A percentile compares a stretch with the other conserved stretches of the same genome.
phyloP scores from a whole-genome alignment of 2,797 vertebrate genomes.

The Falco novaeseelandiae region DNA sequence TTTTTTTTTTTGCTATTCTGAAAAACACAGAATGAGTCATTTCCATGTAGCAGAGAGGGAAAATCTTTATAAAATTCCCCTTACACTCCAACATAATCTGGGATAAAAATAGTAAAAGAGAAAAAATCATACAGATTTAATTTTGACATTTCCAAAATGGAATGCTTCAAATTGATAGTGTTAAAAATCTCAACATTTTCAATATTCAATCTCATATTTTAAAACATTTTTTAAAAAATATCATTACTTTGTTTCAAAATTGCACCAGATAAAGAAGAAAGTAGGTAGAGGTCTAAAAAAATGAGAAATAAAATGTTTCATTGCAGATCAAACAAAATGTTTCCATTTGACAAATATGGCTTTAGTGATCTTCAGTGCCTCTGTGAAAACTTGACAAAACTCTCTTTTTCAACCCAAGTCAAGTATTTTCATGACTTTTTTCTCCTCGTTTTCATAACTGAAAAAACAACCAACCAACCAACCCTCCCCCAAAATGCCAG shows the following conservation, averaged over 20 bases:
- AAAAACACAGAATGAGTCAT: slow-evolving; percentile 27
- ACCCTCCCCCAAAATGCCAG: too few species aligned
- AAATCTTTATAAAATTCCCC: not conserved
- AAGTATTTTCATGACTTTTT: not conserved
- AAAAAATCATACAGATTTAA: not conserved
- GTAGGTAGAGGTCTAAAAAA: not conserved
- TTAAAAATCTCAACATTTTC: not conserved
- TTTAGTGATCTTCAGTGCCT: not conserved
- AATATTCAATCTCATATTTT: not conserved
- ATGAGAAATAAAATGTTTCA: not conserved
- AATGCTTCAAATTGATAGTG: not conserved
- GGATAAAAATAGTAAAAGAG: not conserved
- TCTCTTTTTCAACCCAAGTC: not conserved
- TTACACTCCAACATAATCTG: not conserved
- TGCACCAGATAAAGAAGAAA: not conserved
- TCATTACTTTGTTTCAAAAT: not conserved
- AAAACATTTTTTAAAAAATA: not conserved
- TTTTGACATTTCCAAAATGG: not conserved
- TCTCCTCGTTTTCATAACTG: not conserved
- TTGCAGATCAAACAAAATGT: not conserved
- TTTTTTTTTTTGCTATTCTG: not conserved
- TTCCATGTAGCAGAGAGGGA: not conserved
- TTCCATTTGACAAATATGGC: not conserved
- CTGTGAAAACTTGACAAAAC: not conserved
- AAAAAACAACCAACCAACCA: not conserved